phyloP scores from a whole-genome alignment of 1,140 invertebrate genomes.

The Reticulitermes speratus region DNA sequence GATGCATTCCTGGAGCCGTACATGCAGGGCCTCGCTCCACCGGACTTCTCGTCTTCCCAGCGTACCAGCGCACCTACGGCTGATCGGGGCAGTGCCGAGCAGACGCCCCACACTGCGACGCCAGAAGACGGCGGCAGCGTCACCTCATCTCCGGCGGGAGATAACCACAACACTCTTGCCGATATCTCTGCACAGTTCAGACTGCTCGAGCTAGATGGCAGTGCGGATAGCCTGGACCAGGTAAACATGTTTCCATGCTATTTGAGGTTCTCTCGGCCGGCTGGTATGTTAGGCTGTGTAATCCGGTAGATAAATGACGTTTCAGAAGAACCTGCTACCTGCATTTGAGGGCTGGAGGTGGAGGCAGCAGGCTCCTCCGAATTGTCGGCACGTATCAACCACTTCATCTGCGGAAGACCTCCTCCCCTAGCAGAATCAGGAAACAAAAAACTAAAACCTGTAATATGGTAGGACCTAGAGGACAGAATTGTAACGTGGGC shows the following conservation, averaged over 20 bases:
- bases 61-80: constrained; percentile 19
- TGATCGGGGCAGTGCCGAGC: background rate
- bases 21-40: constrained; percentile 35
- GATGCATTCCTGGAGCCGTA: constrained; percentile 39
- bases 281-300: background rate
- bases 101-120: background rate
- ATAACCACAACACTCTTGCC: background rate
- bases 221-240: constrained; percentile 32
- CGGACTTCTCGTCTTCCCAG: background rate
- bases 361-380: too few relatives aligned
- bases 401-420: too few relatives aligned
- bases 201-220: constrained; percentile 33
- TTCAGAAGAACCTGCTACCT: too few relatives aligned
- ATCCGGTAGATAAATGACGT: background rate
- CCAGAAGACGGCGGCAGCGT: constrained; percentile 20
- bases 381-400: too few relatives aligned
- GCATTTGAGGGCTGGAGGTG: too few relatives aligned
- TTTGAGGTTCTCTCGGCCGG: background rate
- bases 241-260: background rate
- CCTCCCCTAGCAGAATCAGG: too few relatives aligned
- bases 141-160: background rate
- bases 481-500: too few relatives aligned
- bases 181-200: constrained; percentile 32
- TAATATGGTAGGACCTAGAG: too few relatives aligned
- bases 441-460: too few relatives aligned